These are phyloP conservation scores for Hypotaenidia philippensis DNA, from an alignment of 2,797 vertebrate genomes.

Conservation along the genomic window DNA sequence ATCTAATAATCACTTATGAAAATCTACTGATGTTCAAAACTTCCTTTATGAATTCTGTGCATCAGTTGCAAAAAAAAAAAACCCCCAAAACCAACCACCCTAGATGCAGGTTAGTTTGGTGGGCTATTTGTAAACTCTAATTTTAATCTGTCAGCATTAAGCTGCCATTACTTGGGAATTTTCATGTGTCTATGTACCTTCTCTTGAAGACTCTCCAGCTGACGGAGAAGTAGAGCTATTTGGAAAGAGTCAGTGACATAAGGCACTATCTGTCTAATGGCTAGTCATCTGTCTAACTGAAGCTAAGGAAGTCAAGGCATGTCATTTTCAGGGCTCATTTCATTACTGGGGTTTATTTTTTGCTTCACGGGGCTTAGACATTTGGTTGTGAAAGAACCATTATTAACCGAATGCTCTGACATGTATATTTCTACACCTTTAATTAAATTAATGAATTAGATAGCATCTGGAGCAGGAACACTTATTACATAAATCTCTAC, in stretches of 20 bases:
- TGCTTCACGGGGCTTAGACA: neutral
- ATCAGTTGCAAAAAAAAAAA: neutral
- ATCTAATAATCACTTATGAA: neutral
- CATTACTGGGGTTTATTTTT: neutral
- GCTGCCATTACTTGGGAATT: neutral
- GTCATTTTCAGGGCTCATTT: neutral
- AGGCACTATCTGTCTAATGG: neutral
- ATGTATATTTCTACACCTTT: neutral
- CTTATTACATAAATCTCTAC: neutral
- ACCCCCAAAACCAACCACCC: too few relatives aligned
- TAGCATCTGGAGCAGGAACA: neutral
- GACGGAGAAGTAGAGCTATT: neutral
- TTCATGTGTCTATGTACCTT: neutral
- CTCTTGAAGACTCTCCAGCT: neutral
- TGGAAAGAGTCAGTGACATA: neutral
- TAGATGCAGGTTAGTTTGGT: neutral
- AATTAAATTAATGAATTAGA: slow-evolving; percentile 30
- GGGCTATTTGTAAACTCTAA: neutral
- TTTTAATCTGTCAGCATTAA: neutral
- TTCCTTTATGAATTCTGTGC: neutral
- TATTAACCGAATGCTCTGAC: neutral
- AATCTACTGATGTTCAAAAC: neutral
- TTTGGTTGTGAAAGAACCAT: neutral
- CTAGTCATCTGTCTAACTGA: neutral
- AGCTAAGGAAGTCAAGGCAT: neutral